These are phyloP conservation scores for Probaryconus sp. DNA, from an alignment of 1,140 invertebrate genomes.

Conservation along the genomic window DNA sequence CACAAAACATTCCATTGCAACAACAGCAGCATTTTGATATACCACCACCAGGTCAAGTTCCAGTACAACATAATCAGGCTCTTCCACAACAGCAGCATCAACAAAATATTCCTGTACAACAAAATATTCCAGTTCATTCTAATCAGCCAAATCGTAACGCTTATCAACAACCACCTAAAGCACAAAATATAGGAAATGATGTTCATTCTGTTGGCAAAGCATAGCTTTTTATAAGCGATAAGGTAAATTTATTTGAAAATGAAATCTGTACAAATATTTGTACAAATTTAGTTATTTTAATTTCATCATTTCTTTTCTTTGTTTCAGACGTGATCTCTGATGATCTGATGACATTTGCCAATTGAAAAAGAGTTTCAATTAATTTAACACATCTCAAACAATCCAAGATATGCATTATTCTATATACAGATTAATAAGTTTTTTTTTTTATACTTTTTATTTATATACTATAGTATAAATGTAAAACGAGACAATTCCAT, in stretches of 20 bases:
- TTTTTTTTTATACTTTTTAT: too few species aligned
- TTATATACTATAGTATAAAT: too few species aligned
- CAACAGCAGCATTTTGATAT: conserved; percentile 46
- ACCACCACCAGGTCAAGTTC: conserved; percentile 63
- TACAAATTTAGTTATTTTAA: too few species aligned
- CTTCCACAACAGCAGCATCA: conserved; percentile 30
- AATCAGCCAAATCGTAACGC: conserved; percentile 8
- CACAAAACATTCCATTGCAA: conserved; percentile 20
- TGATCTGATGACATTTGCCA: too few species aligned
- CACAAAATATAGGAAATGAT: conserved; percentile 26
- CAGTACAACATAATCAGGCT: conserved; percentile 63
- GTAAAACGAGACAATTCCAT: too few species aligned
- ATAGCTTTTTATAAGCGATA: conserved; percentile 28
- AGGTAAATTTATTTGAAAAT: conserved; percentile 1
- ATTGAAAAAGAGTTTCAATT: too few species aligned
- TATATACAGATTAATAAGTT: too few species aligned
- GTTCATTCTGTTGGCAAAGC: conserved; percentile 45
- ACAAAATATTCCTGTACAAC: conserved; percentile 56
- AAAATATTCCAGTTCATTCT: conserved; percentile 53
- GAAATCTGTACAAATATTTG: too few species aligned
- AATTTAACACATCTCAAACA: too few species aligned
- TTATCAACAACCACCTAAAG: conserved; percentile 13
- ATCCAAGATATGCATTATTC: too few species aligned
- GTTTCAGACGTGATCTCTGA: too few species aligned
- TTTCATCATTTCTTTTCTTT: too few species aligned